Evolutionary conservation across 1,140 invertebrate species (phyloP).

Genomic region (Hydropsyche tenuis): DNA sequence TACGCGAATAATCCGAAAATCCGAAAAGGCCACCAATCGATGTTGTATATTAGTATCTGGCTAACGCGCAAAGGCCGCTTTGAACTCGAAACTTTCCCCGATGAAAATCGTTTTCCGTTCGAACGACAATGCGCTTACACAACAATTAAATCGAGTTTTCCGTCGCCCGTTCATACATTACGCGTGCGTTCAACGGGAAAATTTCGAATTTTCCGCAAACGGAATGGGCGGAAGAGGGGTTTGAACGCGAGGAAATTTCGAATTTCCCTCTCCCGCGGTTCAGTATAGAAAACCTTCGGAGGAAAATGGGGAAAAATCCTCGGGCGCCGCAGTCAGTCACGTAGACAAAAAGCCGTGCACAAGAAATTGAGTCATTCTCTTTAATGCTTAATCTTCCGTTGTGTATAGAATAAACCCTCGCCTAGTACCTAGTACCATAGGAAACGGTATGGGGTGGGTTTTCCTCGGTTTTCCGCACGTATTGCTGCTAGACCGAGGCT

Average conservation of each 20-base stretch:
- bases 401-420: constrained; percentile 35
- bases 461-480: constrained; percentile 37
- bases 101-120: too few species aligned
- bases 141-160: too few species aligned
- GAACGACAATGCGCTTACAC: too few species aligned
- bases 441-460: background rate
- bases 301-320: constrained; percentile 17
- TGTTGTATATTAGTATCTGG: too few species aligned
- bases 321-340: constrained; percentile 15
- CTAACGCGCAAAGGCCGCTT: too few species aligned
- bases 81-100: too few species aligned
- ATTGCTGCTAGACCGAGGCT: constrained; percentile 16
- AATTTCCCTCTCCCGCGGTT: background rate
- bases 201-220: background rate
- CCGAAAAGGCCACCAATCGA: too few species aligned
- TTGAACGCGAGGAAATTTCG: background rate
- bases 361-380: constrained; percentile 40
- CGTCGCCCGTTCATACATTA: too few species aligned
- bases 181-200: too few species aligned
- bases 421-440: too few species aligned
- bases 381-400: constrained; percentile 42
- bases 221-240: background rate
- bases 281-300: background rate
- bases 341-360: constrained; percentile 37
- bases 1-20: too few species aligned